Percentiles rank a stretch among this genome's conserved stretches.
phyloP scores from a whole-genome alignment of 92 coral and sea anemone species.

The Palythoa grandis region DNA sequence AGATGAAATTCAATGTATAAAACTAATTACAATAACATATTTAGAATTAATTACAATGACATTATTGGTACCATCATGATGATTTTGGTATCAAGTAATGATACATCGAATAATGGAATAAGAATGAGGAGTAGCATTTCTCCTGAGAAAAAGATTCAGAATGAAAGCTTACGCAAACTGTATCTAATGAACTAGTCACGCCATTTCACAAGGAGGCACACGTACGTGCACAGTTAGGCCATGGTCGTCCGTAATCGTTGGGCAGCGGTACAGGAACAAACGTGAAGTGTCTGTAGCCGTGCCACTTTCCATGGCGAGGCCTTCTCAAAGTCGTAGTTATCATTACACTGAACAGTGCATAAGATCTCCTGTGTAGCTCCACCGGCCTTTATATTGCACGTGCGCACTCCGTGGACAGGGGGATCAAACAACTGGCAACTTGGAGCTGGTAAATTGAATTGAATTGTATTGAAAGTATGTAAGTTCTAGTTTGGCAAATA shows the following conservation, averaged over 20 bases:
- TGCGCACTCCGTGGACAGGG: constrained; percentile 71
- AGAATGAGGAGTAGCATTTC: too few relatives aligned
- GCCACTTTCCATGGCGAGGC: constrained; percentile 61
- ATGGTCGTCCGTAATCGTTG: constrained; percentile 47
- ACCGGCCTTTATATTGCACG: constrained; percentile 67
- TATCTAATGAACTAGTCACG: background rate
- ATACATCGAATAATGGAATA: too few relatives aligned
- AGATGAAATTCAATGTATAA: too few relatives aligned
- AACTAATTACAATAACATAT: too few relatives aligned
- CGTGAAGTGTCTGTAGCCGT: constrained; percentile 54
- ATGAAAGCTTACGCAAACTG: background rate
- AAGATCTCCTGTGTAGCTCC: constrained; percentile 54
- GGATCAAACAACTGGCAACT: constrained; percentile 68
- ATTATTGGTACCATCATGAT: too few relatives aligned
- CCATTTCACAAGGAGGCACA: background rate
- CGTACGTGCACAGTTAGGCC: constrained; percentile 81
- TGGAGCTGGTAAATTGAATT: constrained; percentile 55
- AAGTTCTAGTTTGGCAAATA: background rate
- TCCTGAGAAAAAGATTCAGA: background rate
- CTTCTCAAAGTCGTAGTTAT: constrained; percentile 60
- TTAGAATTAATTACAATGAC: too few relatives aligned
- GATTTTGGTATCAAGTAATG: too few relatives aligned
- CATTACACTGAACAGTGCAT: constrained; percentile 69
- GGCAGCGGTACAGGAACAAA: constrained; percentile 31
- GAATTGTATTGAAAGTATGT: background rate